These are phyloP conservation scores for Rallus limicola DNA, from an alignment of 2,113 vertebrate species.

Conservation along the genomic window DNA sequence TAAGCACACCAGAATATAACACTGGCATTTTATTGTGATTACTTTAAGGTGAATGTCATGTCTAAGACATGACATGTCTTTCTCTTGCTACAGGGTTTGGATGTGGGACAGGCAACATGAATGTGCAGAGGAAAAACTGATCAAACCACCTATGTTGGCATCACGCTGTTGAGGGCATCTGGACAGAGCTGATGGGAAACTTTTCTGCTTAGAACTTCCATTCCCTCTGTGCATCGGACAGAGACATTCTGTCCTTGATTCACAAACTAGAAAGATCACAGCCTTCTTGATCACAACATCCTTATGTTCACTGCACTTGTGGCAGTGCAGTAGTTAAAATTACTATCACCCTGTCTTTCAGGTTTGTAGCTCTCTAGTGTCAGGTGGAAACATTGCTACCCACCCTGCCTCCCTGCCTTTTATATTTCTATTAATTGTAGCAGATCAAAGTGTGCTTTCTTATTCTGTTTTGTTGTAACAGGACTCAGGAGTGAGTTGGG, in stretches of 20 bases:
- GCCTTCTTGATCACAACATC: background rate
- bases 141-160: background rate
- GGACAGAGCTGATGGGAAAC: background rate
- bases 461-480: background rate
- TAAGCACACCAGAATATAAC: background rate
- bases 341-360: background rate
- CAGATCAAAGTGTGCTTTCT: conserved; percentile 24
- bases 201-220: background rate
- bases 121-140: background rate
- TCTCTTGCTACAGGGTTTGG: background rate
- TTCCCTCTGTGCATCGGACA: background rate
- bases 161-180: background rate
- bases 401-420: background rate
- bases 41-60: background rate
- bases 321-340: background rate
- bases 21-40: background rate
- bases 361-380: background rate
- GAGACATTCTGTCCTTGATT: background rate
- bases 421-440: background rate
- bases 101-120: background rate
- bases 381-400: background rate
- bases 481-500: background rate
- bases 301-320: background rate
- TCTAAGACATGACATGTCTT: background rate
- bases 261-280: background rate